These are phyloP conservation scores for Odontamblyopus lacepedii DNA, from an alignment of 2,797 vertebrate species.

Conservation along the genomic window DNA sequence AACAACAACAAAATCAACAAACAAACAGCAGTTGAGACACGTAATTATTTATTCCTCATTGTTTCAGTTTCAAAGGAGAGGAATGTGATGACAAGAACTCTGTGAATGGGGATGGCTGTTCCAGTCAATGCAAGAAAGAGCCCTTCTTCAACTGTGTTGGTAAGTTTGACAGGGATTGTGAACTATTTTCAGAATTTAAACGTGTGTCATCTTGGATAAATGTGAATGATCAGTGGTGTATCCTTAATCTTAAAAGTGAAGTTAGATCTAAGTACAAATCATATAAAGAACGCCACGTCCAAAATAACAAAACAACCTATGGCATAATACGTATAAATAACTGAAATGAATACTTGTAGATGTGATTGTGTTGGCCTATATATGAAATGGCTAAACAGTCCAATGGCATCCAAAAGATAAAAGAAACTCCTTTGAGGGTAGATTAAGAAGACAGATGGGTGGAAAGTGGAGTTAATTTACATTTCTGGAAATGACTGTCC, in stretches of 20 bases:
- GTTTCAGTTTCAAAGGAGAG: constrained; percentile 86
- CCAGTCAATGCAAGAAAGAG: constrained; percentile 92
- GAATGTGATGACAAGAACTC: constrained; percentile 97
- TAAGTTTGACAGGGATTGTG: constrained; percentile 69
- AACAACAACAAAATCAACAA: too few relatives aligned
- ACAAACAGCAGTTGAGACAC: too few relatives aligned
- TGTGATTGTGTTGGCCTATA: not conserved
- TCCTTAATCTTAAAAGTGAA: not conserved
- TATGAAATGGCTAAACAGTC: not conserved
- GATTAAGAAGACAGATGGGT: constrained; percentile 1
- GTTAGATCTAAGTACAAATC: not conserved
- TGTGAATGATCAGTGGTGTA: not conserved
- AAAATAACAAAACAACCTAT: not conserved
- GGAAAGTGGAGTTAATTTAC: not conserved
- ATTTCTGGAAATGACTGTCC: not conserved
- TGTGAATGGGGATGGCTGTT: constrained; percentile 93
- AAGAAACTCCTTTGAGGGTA: not conserved
- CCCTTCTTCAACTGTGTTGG: constrained; percentile 93
- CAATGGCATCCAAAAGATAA: not conserved
- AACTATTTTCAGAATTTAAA: too few relatives aligned
- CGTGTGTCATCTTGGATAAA: too few relatives aligned
- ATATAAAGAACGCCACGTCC: not conserved
- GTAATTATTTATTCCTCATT: not conserved
- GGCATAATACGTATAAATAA: not conserved
- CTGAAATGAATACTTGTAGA: not conserved